Conservation (phyloP, 2,113 vertebrate genomes). For the Neogobius melanostomus region DNA sequence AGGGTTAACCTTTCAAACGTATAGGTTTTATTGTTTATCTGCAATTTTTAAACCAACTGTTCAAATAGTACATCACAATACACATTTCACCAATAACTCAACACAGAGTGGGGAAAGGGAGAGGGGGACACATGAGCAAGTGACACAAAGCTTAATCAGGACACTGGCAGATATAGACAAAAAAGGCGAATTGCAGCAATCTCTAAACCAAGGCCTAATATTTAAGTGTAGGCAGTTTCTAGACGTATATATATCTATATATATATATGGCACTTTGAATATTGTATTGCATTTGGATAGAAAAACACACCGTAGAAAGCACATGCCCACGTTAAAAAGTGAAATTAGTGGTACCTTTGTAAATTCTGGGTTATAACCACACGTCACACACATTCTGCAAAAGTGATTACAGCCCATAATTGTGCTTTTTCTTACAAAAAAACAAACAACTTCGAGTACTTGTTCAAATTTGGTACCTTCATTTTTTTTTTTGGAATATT, state of each 20-base stretch:
- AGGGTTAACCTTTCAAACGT: conserved; percentile 60
- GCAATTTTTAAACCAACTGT: conserved; percentile 60
- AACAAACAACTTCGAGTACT: conserved; percentile 44
- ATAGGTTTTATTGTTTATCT: conserved; percentile 69
- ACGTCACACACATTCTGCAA: conserved; percentile 57
- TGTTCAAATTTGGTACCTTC: conserved; percentile 64
- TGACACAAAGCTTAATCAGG: conserved; percentile 60
- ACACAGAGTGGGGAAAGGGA: conserved; percentile 41
- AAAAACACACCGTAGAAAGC: conserved; percentile 73
- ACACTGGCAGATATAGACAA: conserved; percentile 68
- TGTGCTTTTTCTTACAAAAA: conserved; percentile 65
- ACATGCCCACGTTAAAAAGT: conserved; percentile 73
- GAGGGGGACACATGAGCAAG: conserved; percentile 46
- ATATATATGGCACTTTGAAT: conserved; percentile 72
- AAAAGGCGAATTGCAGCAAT: conserved; percentile 72
- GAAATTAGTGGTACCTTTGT: conserved; percentile 66
- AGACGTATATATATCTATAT: conserved; percentile 57
- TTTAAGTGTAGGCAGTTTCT: conserved; percentile 77
- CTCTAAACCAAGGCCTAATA: conserved; percentile 76
- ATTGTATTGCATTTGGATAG: conserved; percentile 76
- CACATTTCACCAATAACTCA: conserved; percentile 65
- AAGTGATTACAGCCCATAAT: conserved; percentile 63
- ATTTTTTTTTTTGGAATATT: conserved; percentile 45
- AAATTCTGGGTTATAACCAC: conserved; percentile 51
- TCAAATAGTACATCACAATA: conserved; percentile 72